A percentile compares a stretch with the other conserved stretches of the same genome.
These are phyloP conservation scores for Nothobranchius furzeri DNA, from an alignment of 2,113 vertebrate genomes.

Conservation along the genomic window DNA sequence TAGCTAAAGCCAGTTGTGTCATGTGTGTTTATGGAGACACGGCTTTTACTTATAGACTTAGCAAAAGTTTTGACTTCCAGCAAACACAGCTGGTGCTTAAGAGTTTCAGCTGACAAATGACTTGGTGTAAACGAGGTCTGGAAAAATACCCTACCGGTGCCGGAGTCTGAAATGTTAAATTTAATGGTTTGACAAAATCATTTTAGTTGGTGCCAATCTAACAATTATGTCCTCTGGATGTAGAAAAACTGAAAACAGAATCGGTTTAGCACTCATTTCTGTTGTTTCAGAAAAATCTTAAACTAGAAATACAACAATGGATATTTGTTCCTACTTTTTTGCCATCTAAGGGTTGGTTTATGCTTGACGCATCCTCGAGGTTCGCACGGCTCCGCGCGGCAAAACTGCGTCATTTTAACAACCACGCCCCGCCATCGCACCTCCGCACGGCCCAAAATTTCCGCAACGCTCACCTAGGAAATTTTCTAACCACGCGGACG, in stretches of 20 bases:
- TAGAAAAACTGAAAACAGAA: background rate
- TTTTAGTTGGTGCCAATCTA: background rate
- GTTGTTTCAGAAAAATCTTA: background rate
- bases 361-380: too few relatives aligned
- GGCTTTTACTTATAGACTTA: conserved; percentile 3
- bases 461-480: too few relatives aligned
- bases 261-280: too few relatives aligned
- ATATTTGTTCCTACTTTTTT: background rate
- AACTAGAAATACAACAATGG: too few relatives aligned
- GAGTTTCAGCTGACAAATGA: conserved; percentile 29
- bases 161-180: conserved; percentile 8
- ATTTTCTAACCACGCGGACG: too few relatives aligned
- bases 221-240: background rate
- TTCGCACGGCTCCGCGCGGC: too few relatives aligned
- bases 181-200: background rate
- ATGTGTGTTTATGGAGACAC: conserved; percentile 9
- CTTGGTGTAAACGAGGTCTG: conserved; percentile 7
- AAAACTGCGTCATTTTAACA: too few relatives aligned
- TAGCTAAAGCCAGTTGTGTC: background rate
- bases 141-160: conserved; percentile 11
- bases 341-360: too few relatives aligned
- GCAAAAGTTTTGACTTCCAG: conserved; percentile 15
- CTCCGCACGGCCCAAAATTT: too few relatives aligned
- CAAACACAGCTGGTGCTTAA: conserved; percentile 12
- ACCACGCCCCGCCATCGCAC: too few relatives aligned